Conservation (phyloP, 1,140 invertebrate species). For the Drosophila tropicalis region DNA sequence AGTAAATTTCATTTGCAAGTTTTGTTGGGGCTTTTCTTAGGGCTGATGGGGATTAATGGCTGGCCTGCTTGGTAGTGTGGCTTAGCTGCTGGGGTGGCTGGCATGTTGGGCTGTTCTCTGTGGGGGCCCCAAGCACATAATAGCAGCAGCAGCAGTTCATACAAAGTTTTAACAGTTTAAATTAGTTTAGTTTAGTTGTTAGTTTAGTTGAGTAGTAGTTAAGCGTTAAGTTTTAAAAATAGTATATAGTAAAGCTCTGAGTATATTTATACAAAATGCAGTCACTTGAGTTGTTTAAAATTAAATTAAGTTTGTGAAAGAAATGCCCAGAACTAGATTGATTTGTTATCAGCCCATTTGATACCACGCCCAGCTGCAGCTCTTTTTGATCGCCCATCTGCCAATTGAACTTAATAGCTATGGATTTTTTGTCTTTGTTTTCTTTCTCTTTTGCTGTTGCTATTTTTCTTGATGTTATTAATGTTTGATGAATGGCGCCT, state of each 20-base stretch:
- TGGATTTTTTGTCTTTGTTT: constrained; percentile 3
- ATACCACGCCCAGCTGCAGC: constrained; percentile 12
- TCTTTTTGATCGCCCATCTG: background rate
- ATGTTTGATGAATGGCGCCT: constrained; percentile 52
- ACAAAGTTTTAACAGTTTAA: constrained; percentile 36
- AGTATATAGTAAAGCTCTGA: constrained; percentile 67
- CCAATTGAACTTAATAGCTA: constrained; percentile 52
- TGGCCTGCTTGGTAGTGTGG: constrained; percentile 9
- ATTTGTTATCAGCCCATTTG: constrained; percentile 14
- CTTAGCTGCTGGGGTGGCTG: constrained; percentile 1
- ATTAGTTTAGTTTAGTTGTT: constrained; percentile 30
- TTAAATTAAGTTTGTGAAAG: constrained; percentile 46
- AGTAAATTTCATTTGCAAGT: constrained; percentile 46
- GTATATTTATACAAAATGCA: constrained; percentile 69
- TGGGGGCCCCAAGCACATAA: background rate
- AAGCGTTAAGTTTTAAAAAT: constrained; percentile 28
- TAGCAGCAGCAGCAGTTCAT: constrained; percentile 19
- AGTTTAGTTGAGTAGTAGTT: constrained; percentile 19
- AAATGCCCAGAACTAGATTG: constrained; percentile 11
- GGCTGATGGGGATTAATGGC: background rate
- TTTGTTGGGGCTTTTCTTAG: constrained; percentile 28
- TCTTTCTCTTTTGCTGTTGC: background rate
- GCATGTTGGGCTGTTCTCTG: background rate
- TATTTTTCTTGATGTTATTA: constrained; percentile 8
- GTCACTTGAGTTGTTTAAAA: constrained; percentile 46